A percentile compares a stretch with the other conserved stretches of the same genome.
phyloP scores from a whole-genome alignment of 2,888 invertebrate species.

The Syrphus vitripennis region DNA sequence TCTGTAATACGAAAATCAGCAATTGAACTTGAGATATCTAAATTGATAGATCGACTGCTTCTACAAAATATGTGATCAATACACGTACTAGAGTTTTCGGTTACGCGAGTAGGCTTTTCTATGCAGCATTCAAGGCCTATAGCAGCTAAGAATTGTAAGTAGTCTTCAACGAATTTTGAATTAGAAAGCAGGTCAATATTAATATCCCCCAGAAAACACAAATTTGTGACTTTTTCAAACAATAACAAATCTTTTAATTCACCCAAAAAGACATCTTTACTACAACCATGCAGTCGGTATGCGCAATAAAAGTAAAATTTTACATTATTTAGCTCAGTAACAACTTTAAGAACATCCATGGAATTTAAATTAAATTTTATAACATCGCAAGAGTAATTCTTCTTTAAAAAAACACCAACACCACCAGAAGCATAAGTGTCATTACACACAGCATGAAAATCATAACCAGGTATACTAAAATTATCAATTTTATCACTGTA shows the following conservation, averaged over 20 bases:
- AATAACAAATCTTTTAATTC: not conserved
- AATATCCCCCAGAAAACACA: not conserved
- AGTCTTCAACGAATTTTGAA: not conserved
- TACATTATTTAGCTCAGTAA: not conserved
- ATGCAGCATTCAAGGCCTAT: not conserved
- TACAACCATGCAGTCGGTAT: not conserved
- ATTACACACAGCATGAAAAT: too few relatives aligned
- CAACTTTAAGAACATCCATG: too few relatives aligned
- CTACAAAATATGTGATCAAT: not conserved
- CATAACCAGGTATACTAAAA: too few relatives aligned
- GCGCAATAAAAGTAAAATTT: not conserved
- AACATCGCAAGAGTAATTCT: too few relatives aligned
- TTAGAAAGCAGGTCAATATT: slow-evolving; percentile 2
- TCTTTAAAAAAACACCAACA: too few relatives aligned
- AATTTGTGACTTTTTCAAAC: not conserved
- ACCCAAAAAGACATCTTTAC: not conserved
- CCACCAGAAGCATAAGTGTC: too few relatives aligned
- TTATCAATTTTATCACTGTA: too few relatives aligned
- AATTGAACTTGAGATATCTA: not conserved
- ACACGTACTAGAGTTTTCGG: not conserved
- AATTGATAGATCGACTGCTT: not conserved
- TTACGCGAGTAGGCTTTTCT: not conserved
- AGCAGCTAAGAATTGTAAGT: not conserved
- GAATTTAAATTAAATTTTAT: too few relatives aligned
- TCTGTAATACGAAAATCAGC: not conserved